Evolutionary conservation across 2,797 vertebrate species (phyloP).

Genomic region (Loris lydekkerianus): DNA sequence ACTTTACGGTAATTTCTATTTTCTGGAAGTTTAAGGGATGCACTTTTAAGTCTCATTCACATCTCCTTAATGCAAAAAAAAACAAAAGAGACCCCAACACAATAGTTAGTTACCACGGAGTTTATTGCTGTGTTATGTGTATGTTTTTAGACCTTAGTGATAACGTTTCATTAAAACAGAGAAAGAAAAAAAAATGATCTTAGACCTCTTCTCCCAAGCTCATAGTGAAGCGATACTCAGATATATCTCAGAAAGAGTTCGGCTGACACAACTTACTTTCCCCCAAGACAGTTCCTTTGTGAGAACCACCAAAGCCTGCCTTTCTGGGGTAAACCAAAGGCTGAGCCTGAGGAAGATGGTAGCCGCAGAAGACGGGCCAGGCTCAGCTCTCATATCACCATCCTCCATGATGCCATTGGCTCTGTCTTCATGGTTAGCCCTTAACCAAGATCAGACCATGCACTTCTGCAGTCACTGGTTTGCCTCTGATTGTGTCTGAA

Average conservation of each 20-base stretch:
- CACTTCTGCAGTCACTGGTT: slow-evolving; percentile 73
- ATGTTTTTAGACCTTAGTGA: slow-evolving; percentile 49
- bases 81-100: neutral
- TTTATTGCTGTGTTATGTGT: neutral
- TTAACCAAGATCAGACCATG: slow-evolving; percentile 79
- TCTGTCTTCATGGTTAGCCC: slow-evolving; percentile 78
- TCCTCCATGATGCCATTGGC: slow-evolving; percentile 80
- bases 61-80: neutral
- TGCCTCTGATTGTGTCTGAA: slow-evolving; percentile 67
- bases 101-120: neutral
- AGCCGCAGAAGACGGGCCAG: slow-evolving; percentile 78
- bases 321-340: slow-evolving; percentile 84
- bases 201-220: slow-evolving; percentile 70
- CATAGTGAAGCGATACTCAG: slow-evolving; percentile 83
- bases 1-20: neutral
- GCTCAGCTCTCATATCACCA: slow-evolving; percentile 82
- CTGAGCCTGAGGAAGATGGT: slow-evolving; percentile 80
- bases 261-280: slow-evolving; percentile 85
- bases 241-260: slow-evolving; percentile 81
- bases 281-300: slow-evolving; percentile 84
- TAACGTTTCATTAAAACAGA: slow-evolving; percentile 73
- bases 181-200: slow-evolving; percentile 47
- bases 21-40: neutral
- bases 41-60: neutral
- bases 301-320: slow-evolving; percentile 75